These are phyloP conservation scores for Abramis brama DNA, from an alignment of 2,113 vertebrate species.

Conservation along the genomic window DNA sequence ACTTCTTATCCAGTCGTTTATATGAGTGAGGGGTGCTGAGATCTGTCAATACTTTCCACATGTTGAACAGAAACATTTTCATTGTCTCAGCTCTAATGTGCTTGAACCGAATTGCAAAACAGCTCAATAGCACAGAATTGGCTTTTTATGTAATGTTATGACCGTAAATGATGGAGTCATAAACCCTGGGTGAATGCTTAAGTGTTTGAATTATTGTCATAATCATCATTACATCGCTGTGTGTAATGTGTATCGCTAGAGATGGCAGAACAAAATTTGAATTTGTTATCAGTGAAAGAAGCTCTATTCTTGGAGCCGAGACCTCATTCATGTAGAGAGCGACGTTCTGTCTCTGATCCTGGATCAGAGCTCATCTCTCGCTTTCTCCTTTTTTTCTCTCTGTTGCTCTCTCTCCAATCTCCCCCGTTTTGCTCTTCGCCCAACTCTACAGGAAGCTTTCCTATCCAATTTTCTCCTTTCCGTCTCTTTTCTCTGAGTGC, in stretches of 20 bases:
- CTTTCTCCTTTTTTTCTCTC: slow-evolving; percentile 51
- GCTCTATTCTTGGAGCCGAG: slow-evolving; percentile 55
- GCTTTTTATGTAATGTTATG: slow-evolving; percentile 72
- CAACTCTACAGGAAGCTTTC: slow-evolving; percentile 69
- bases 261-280: slow-evolving; percentile 58
- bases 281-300: slow-evolving; percentile 32
- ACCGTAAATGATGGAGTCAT: slow-evolving; percentile 68
- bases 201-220: slow-evolving; percentile 70
- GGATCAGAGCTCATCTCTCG: slow-evolving; percentile 67
- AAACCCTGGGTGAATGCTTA: slow-evolving; percentile 69
- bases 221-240: slow-evolving; percentile 70
- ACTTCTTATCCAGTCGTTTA: slow-evolving; percentile 15
- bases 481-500: slow-evolving; percentile 58
- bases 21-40: slow-evolving; percentile 35
- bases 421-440: slow-evolving; percentile 31
- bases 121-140: slow-evolving; percentile 61
- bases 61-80: slow-evolving; percentile 62
- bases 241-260: slow-evolving; percentile 65
- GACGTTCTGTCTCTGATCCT: slow-evolving; percentile 68
- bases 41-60: slow-evolving; percentile 51
- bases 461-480: slow-evolving; percentile 75
- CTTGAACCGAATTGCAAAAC: slow-evolving; percentile 63
- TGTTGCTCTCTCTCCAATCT: slow-evolving; percentile 52
- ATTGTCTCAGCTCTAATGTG: slow-evolving; percentile 66
- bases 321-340: slow-evolving; percentile 63